Conservation (phyloP, 2,888 invertebrate species). For the Nephrotoma guestfalica region DNA sequence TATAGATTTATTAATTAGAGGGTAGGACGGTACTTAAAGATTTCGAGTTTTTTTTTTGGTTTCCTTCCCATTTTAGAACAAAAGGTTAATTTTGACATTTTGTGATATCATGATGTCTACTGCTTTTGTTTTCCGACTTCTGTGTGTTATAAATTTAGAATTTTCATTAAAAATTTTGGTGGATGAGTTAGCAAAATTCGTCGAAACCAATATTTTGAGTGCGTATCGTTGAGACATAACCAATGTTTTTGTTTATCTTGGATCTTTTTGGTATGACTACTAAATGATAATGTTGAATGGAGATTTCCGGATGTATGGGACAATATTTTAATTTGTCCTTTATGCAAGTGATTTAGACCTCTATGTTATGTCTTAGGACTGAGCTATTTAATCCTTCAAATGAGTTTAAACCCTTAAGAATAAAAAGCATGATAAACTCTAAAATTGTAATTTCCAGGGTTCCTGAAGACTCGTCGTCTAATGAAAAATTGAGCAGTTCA, state of each 20-base stretch:
- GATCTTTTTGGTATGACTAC: neutral
- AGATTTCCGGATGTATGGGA: too few relatives aligned
- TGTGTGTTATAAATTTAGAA: neutral
- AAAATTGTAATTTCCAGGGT: constrained; percentile 8
- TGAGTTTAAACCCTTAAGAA: too few relatives aligned
- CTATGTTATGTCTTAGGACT: neutral
- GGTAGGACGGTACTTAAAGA: neutral
- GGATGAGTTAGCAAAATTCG: neutral
- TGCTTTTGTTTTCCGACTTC: neutral
- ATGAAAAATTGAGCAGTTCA: neutral
- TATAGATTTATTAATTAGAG: constrained; percentile 2
- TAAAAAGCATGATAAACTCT: too few relatives aligned
- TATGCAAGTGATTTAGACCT: too few relatives aligned
- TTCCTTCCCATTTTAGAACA: neutral
- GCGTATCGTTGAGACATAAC: neutral
- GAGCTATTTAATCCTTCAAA: neutral
- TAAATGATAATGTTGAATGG: too few relatives aligned
- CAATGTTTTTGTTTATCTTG: neutral
- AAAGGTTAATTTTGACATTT: neutral
- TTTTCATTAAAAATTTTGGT: neutral
- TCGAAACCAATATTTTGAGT: neutral
- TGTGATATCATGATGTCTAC: neutral
- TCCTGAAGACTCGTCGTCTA: constrained; percentile 17
- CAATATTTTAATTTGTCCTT: too few relatives aligned
- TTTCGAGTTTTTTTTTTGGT: neutral